Evolutionary conservation across 2,113 vertebrate species (phyloP), one percentile per base, ranked within the genome.

Genomic region (Hippoglossus stenolepis): DNA sequence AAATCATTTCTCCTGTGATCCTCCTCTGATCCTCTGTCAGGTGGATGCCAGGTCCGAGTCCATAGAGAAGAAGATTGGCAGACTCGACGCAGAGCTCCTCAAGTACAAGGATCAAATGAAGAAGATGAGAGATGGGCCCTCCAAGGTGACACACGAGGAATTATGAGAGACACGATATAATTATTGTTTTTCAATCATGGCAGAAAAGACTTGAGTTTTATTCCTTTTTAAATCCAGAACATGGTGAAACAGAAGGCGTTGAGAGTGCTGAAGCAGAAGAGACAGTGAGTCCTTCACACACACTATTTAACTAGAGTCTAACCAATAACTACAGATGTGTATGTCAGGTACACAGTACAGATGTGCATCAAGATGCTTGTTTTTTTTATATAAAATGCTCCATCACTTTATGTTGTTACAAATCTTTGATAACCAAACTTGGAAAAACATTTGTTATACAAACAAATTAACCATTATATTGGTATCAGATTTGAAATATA

Each of bases 91-190:
- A 35, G 98, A 99, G 67, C 94, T 99, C 2, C 84, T 97, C 61
- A 99, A 99, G 85, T 99, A 98, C 78, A 99, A 99, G 89, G 98
- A 99, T 86, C 98, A 99, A 89, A 96, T 99, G 95, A 99, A 99
- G 85, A 99, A 99, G 93, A 99, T 99, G 98, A 96, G 97, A 92
- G 98, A 99, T 53, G 98, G 98, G 3, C 97, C 98, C 68, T 95
- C 96, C 49, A 99, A 99, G 96, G 98, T 98, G 73, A 38, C 11
- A 63, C 11, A 7, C 1, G 35, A 35, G 15, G 18, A 24, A 1
- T 14, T 3, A 12, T 4, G 15, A 53, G 12, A 14, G 10, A 20
- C 49, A 3, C 12, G 10, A 23, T 43, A 4, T 26, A 2, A 8
- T 14, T 26, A 2, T 45, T 38, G 3, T 59, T 8, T 38, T 24